These are phyloP conservation scores for Gobionotothen gibberifrons DNA, from an alignment of 2,797 vertebrate species.

Conservation along the genomic window DNA sequence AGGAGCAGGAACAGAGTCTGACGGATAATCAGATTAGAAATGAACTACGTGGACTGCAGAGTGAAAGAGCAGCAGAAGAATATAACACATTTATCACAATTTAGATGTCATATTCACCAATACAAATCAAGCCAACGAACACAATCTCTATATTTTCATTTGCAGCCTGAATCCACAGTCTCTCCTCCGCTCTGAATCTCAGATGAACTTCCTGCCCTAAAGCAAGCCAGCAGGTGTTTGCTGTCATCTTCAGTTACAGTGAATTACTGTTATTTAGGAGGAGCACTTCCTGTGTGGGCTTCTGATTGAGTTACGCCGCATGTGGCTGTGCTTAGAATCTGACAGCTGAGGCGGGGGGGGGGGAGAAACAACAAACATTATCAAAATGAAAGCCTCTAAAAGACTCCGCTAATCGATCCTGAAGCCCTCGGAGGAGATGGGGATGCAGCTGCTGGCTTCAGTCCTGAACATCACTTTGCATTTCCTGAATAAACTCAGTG, in stretches of 20 bases:
- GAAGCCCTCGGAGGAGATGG: constrained; percentile 12
- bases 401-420: constrained; percentile 9
- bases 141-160: not conserved
- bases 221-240: constrained; percentile 19
- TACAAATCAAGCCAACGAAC: not conserved
- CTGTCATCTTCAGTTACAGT: constrained; percentile 38
- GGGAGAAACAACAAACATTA: constrained; percentile 16
- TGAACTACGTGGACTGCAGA: not conserved
- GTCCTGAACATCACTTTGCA: constrained; percentile 52
- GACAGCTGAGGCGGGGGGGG: constrained; percentile 13
- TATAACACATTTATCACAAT: not conserved
- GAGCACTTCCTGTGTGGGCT: constrained; percentile 50
- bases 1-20: not conserved
- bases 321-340: constrained; percentile 32
- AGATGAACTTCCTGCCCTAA: not conserved
- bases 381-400: constrained; percentile 28
- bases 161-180: not conserved
- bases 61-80: not conserved
- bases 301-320: constrained; percentile 50
- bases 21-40: constrained; percentile 32
- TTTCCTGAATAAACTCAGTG: constrained; percentile 22
- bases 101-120: not conserved
- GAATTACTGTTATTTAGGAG: constrained; percentile 14
- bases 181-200: not conserved
- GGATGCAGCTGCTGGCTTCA: constrained; percentile 56